These are phyloP conservation scores for Junco hyemalis DNA, from an alignment of 2,113 vertebrate species.

Conservation along the genomic window DNA sequence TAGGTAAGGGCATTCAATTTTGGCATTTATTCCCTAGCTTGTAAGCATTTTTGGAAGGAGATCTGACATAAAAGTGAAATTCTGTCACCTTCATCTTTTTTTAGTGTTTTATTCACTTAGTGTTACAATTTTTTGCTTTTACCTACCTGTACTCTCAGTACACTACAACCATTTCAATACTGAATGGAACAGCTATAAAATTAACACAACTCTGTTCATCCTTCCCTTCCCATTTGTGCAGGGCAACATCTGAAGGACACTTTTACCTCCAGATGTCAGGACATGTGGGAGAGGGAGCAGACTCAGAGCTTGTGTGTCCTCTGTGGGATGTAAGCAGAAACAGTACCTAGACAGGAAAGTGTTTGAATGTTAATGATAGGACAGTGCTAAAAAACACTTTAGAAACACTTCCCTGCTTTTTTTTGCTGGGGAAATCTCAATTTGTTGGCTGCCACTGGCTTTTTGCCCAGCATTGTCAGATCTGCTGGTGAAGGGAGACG, in stretches of 20 bases:
- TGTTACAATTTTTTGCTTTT: neutral
- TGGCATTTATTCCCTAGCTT: neutral
- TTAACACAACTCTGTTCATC: neutral
- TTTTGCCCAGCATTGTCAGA: neutral
- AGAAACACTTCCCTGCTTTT: neutral
- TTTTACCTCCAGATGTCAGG: neutral
- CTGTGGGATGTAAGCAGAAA: neutral
- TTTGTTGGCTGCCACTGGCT: neutral
- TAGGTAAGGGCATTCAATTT: neutral
- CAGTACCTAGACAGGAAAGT: neutral
- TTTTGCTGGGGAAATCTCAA: neutral
- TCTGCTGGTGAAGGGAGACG: neutral
- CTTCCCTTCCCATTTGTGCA: neutral
- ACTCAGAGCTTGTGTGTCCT: neutral
- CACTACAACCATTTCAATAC: neutral
- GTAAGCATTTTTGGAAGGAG: neutral
- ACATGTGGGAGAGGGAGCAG: neutral
- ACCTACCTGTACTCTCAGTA: neutral
- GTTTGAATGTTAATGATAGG: neutral
- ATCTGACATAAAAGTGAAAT: neutral
- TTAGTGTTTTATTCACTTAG: neutral
- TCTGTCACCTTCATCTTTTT: neutral
- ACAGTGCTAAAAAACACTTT: neutral
- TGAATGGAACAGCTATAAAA: neutral
- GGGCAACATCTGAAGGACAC: neutral